These are phyloP conservation scores for Blomia tropicalis DNA, from an alignment of 2,888 invertebrate genomes.

Conservation along the genomic window DNA sequence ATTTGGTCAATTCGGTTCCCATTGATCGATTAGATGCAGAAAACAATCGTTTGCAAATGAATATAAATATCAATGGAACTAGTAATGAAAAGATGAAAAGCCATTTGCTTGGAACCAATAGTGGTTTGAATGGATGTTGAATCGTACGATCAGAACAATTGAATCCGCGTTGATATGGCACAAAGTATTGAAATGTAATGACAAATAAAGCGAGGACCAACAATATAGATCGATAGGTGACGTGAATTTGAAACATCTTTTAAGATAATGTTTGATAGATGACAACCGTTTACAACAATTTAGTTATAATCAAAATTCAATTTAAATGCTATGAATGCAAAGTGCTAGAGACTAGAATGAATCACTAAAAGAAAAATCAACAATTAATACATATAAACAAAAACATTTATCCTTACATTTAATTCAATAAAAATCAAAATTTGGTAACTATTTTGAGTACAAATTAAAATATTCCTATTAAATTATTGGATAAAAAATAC, in stretches of 20 bases:
- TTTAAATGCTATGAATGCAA: too few relatives aligned
- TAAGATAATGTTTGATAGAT: too few relatives aligned
- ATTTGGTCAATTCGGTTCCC: not conserved
- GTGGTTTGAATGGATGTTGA: not conserved
- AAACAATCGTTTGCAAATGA: not conserved
- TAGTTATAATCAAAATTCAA: too few relatives aligned
- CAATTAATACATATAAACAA: too few relatives aligned
- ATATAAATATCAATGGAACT: not conserved
- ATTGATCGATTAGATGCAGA: not conserved
- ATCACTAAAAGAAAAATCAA: too few relatives aligned
- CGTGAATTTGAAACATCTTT: not conserved
- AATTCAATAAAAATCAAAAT: too few relatives aligned
- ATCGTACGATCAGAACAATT: conserved; percentile 13
- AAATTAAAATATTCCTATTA: too few relatives aligned
- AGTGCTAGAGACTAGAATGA: too few relatives aligned
- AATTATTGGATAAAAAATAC: too few relatives aligned
- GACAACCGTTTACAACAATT: too few relatives aligned
- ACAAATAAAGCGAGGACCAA: not conserved
- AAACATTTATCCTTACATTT: too few relatives aligned
- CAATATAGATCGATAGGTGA: not conserved
- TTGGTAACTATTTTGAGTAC: too few relatives aligned
- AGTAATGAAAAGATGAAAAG: not conserved
- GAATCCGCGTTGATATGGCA: conserved; percentile 15
- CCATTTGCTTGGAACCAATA: not conserved
- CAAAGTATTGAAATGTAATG: not conserved